Conservation (phyloP, 2,797 vertebrate genomes). For the Jordanella pulchra region DNA sequence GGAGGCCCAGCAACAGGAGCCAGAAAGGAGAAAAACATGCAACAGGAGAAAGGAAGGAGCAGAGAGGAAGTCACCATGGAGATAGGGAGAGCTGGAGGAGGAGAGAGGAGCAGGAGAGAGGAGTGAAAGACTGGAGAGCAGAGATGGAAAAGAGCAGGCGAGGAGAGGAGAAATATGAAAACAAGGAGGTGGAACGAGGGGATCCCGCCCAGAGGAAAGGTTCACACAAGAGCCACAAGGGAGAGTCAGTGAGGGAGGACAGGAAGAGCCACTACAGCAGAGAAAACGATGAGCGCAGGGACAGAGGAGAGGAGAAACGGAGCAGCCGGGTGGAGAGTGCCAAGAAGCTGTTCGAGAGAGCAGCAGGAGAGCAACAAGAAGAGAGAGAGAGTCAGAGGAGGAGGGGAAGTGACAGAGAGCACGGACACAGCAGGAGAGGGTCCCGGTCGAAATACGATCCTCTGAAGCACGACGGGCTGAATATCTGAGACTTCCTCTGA, state of each 20-base stretch:
- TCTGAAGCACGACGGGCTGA: constrained; percentile 50
- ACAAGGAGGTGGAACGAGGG: constrained; percentile 1
- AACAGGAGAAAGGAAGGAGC: neutral
- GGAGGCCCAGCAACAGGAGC: constrained; percentile 29
- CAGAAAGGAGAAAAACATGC: constrained; percentile 5
- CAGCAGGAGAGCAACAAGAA: neutral
- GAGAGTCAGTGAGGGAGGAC: neutral
- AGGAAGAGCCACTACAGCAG: constrained; percentile 32
- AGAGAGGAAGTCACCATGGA: constrained; percentile 1
- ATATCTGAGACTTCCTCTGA: constrained; percentile 43
- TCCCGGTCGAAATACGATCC: constrained; percentile 17
- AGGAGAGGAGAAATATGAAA: constrained; percentile 6
- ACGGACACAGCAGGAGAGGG: constrained; percentile 7
- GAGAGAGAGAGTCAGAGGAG: constrained; percentile 6
- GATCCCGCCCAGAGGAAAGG: neutral
- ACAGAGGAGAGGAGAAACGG: constrained; percentile 5
- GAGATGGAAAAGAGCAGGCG: constrained; percentile 16
- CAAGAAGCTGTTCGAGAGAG: constrained; percentile 40
- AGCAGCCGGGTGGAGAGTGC: constrained; percentile 20
- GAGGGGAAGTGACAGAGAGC: constrained; percentile 29
- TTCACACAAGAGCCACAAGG: constrained; percentile 2
- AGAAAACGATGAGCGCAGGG: neutral
- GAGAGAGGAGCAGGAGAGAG: constrained; percentile 28
- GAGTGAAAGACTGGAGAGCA: constrained; percentile 33
- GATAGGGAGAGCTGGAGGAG: constrained; percentile 28